Evolutionary conservation across 2,113 vertebrate genomes (phyloP), one percentile per base, ranked within the genome.

Genomic region (Hemicordylus capensis): DNA sequence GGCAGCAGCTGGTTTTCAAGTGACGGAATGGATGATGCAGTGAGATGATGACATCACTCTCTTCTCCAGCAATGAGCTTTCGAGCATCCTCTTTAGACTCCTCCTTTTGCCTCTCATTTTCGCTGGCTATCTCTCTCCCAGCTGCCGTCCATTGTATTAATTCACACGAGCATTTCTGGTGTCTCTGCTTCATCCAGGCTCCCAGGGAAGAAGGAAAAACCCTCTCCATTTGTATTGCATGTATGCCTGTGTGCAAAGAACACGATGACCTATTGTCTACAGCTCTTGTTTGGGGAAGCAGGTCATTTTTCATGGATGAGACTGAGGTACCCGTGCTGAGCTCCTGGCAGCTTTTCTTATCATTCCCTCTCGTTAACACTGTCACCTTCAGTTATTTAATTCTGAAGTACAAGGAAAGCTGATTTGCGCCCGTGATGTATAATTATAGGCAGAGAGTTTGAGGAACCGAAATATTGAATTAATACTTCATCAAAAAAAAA

Each of bases 271-370:
- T 89, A 93, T 93, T 94, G 86, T 93, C 79, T 90, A 73, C 89
- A 80, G 11, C 88, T 90, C 93, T 94, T 95, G 94, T 93, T 87
- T 90, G 74, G 81, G 54, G 84, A 89, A 91, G 85, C 85, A 90
- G 89, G 86, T 64, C 87, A 92, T 95, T 95, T 93, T 93, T 95
- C 93, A 95, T 84, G 81, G 91, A 90, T 75, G 83, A 89, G 90
- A 93, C 90, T 90, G 85, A 93, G 90, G 89, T 89, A 91, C 61
- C 80, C 73, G 82, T 28, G 90, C 76, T 6, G 84, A 88, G 83
- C 42, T 92, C 93, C 91, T 90, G 89, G 92, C 89, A 89, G 85
- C 78, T 37, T 80, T 90, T 92, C 90, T 90, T 89, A 95, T 94
- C 92, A 24, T 92, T 93, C 87, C 66, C 51, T 88, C 83, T 87